phyloP scores from a whole-genome alignment of 2,888 invertebrate species.

The Lysandra coridon region DNA sequence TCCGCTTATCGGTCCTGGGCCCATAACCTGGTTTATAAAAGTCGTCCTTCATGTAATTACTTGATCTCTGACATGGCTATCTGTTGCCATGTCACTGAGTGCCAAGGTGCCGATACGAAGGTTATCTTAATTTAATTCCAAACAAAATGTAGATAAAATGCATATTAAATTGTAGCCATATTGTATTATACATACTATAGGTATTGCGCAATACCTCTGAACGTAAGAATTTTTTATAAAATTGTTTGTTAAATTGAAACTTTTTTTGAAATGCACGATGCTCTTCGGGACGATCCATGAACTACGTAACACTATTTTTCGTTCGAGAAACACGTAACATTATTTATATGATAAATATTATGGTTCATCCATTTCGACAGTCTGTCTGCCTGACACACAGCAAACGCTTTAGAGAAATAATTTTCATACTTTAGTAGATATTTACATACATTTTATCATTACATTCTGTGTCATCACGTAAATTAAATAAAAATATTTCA shows the following conservation, averaged over 20 bases:
- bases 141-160: neutral
- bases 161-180: conserved; percentile 1
- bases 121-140: conserved; percentile 16
- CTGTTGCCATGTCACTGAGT: conserved; percentile 8
- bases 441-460: too few species aligned
- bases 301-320: too few species aligned
- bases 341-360: too few species aligned
- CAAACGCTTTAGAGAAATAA: too few species aligned
- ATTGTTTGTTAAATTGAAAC: neutral
- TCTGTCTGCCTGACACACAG: too few species aligned
- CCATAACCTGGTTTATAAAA: neutral
- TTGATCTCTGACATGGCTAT: conserved; percentile 4
- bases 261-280: too few species aligned
- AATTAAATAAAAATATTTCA: neutral
- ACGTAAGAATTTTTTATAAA: neutral
- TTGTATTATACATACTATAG: neutral
- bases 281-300: too few species aligned
- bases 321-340: too few species aligned
- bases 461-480: neutral
- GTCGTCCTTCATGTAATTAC: conserved; percentile 3
- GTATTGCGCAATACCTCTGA: too few species aligned
- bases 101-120: neutral
- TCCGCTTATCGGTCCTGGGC: conserved; percentile 1
- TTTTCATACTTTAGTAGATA: too few species aligned
- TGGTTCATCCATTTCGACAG: too few species aligned